Percentiles rank a stretch among this genome's conserved stretches.
phyloP scores from a whole-genome alignment of 2,888 invertebrate genomes.

The Molorchus minor region DNA sequence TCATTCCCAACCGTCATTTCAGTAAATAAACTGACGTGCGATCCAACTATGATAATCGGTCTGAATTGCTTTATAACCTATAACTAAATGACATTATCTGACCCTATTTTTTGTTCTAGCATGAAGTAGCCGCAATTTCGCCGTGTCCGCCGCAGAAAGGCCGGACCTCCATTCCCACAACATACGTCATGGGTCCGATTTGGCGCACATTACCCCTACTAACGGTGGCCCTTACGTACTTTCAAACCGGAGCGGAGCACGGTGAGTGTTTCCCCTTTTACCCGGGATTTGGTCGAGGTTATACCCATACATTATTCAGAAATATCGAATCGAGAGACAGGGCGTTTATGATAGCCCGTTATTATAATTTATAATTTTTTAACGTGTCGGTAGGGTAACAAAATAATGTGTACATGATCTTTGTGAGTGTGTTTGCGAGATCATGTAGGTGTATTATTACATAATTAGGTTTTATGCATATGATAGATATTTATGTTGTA shows the following conservation, averaged over 20 bases:
- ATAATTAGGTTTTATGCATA: too few relatives aligned
- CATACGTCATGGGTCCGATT: slow-evolving; percentile 51
- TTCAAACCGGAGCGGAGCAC: slow-evolving; percentile 49
- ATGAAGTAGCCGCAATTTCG: slow-evolving; percentile 52
- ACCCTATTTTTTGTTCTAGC: slow-evolving; percentile 47
- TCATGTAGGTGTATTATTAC: too few relatives aligned
- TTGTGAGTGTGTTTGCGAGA: too few relatives aligned
- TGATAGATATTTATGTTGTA: too few relatives aligned
- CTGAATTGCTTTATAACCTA: neutral
- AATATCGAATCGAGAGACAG: too few relatives aligned
- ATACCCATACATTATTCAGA: slow-evolving; percentile 10
- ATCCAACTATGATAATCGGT: too few relatives aligned
- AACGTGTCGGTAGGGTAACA: too few relatives aligned
- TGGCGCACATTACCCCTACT: slow-evolving; percentile 48
- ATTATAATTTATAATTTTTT: neutral
- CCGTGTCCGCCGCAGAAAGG: slow-evolving; percentile 50
- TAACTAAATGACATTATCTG: neutral
- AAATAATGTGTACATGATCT: too few relatives aligned
- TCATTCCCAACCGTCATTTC: too few relatives aligned
- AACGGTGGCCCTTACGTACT: slow-evolving; percentile 41
- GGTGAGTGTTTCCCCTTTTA: slow-evolving; percentile 41
- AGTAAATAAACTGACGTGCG: too few relatives aligned
- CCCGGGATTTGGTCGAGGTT: neutral
- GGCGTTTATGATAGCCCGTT: too few relatives aligned
- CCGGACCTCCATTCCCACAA: slow-evolving; percentile 44